phyloP scores from a whole-genome alignment of 2,113 vertebrate species.

The zebrafish (Danio rerio) region GRCz12tu NC_133176.1:36516501-36517000 shows the following conservation, averaged over 20 bases:
- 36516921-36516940: neutral
- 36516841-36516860: neutral
- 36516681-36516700: conserved; percentile 38
- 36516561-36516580: conserved; percentile 17
- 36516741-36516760: conserved; percentile 55
- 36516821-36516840: neutral
- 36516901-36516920: neutral
- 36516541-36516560: neutral
- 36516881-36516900: neutral
- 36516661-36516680: conserved; percentile 38
- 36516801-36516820: conserved; percentile 2
- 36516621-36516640: neutral
- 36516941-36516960: neutral
- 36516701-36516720: conserved; percentile 46
- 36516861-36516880: neutral
- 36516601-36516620: neutral
- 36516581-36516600: neutral
- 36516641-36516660: conserved; percentile 31
- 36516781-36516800: conserved; percentile 6
- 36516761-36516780: conserved; percentile 63
- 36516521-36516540: conserved; percentile 15
- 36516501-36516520: conserved; percentile 26
- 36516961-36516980: conserved; percentile 12
- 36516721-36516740: neutral
- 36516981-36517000: conserved; percentile 8